Evolutionary conservation across 37 sponge, comb jelly and placozoan species (phyloP).

Genomic region (Theonella swinhoei): DNA sequence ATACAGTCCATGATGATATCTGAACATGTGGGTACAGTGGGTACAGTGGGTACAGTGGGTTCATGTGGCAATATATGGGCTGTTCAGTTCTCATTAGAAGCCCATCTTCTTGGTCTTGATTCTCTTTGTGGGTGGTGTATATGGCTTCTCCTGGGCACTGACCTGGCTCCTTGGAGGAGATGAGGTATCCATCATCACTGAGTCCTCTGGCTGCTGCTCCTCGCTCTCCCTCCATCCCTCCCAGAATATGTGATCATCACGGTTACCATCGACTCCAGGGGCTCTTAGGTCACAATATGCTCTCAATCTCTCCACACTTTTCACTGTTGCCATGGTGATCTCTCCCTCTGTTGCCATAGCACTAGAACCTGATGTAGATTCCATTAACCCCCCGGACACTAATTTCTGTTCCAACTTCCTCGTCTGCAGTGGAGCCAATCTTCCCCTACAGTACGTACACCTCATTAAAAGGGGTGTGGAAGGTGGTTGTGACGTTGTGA

Average conservation of each 20-base stretch:
- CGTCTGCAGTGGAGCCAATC: not conserved
- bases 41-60: too few species aligned
- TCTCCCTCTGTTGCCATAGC: not conserved
- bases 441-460: not conserved
- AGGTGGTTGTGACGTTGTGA: not conserved
- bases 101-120: not conserved
- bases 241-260: not conserved
- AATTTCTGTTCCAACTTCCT: not conserved
- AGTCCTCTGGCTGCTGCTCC: not conserved
- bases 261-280: not conserved
- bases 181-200: too few species aligned
- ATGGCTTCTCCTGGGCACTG: too few species aligned
- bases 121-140: too few species aligned
- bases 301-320: not conserved
- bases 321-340: not conserved
- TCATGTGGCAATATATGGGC: too few species aligned
- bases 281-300: not conserved
- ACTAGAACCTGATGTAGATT: too few species aligned
- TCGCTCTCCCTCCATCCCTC: not conserved
- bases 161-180: too few species aligned
- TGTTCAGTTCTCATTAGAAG: not conserved
- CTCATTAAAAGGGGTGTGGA: not conserved
- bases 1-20: too few species aligned
- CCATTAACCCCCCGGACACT: not conserved
- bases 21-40: too few species aligned